A percentile compares a stretch with the other conserved stretches of the same genome.
Conservation (phyloP, 1,140 invertebrate species). For the Eciton burchellii region DNA sequence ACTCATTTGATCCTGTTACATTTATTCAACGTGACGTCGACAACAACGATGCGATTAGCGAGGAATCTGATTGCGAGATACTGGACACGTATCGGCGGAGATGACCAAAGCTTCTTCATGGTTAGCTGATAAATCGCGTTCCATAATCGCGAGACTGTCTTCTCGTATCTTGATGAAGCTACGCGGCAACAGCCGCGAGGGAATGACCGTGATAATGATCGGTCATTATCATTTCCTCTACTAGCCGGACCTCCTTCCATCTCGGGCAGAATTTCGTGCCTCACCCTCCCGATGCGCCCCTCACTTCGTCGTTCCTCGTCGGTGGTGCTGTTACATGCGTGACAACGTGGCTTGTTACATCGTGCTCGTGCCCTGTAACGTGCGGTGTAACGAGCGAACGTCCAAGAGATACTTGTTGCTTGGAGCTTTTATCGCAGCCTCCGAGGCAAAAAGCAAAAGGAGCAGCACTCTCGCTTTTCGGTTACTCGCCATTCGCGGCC, state of each 20-base stretch:
- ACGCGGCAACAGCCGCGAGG: no score
- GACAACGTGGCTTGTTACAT: slow-evolving; percentile 8
- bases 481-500: neutral
- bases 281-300: neutral
- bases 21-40: no score
- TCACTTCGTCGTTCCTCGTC: neutral
- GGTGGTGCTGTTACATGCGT: neutral
- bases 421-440: slow-evolving; percentile 3
- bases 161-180: no score
- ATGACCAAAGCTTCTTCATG: no score
- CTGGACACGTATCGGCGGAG: no score
- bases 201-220: no score
- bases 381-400: slow-evolving; percentile 15
- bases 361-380: neutral
- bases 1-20: no score
- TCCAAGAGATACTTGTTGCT: slow-evolving; percentile 39
- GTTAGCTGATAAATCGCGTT: no score
- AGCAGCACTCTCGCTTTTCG: neutral
- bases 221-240: no score
- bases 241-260: neutral
- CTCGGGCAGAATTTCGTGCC: neutral
- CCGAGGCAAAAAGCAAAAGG: neutral
- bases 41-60: no score
- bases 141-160: no score
- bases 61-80: no score